phyloP scores from a whole-genome alignment of 1,140 invertebrate species.

The Calliopsis andreniformis region DNA sequence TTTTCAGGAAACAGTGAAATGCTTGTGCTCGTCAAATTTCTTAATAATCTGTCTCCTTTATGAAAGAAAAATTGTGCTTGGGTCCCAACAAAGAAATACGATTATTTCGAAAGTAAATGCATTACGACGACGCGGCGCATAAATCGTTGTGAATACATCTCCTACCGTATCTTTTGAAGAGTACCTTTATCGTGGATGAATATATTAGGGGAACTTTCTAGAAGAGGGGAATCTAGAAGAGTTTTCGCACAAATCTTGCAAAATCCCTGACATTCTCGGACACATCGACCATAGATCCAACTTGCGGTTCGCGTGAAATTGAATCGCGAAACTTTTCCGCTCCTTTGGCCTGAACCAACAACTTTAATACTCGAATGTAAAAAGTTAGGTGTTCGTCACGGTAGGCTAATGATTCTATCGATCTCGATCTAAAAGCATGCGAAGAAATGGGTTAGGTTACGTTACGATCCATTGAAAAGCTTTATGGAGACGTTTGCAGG shows the following conservation, averaged over 20 bases:
- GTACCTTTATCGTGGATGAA: background rate
- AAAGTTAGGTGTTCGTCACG: conserved; percentile 29
- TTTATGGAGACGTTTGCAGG: background rate
- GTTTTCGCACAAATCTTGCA: conserved; percentile 37
- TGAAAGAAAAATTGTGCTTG: background rate
- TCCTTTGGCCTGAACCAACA: conserved; percentile 10
- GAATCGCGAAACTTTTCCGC: conserved; percentile 47
- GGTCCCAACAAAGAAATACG: background rate
- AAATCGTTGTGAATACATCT: background rate
- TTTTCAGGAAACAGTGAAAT: background rate
- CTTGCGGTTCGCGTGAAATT: conserved; percentile 14
- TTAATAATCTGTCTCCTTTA: too few species aligned
- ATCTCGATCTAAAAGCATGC: conserved; percentile 32
- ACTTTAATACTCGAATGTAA: conserved; percentile 48
- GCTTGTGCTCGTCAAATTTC: too few species aligned
- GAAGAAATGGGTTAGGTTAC: too few species aligned
- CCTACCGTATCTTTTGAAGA: background rate
- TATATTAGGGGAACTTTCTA: conserved; percentile 18
- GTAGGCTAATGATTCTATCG: conserved; percentile 46
- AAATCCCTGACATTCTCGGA: background rate
- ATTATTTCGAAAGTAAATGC: background rate
- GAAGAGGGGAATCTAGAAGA: background rate
- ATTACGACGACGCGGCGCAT: background rate
- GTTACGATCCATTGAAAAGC: background rate
- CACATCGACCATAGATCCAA: background rate